These are phyloP conservation scores for Acinonyx jubatus DNA, from an alignment of 2,113 vertebrate genomes.

Conservation along the genomic window DNA sequence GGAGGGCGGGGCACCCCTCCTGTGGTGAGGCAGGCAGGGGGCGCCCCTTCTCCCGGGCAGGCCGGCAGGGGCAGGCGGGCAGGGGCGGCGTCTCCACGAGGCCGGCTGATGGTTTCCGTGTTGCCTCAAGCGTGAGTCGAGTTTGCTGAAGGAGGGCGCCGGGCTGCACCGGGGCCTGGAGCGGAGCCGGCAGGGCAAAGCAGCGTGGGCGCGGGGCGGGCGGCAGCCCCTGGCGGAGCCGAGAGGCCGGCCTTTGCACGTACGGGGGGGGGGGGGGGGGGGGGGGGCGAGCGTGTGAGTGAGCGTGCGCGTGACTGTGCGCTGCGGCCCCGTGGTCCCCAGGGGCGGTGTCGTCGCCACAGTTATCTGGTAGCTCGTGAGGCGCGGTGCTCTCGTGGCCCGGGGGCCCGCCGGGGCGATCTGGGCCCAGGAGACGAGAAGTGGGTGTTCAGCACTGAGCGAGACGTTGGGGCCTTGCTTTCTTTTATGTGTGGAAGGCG, in stretches of 20 bases:
- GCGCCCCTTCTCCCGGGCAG: not conserved
- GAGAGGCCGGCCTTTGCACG: not conserved
- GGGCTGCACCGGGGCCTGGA: not conserved
- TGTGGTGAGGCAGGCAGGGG: not conserved
- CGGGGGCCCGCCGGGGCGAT: fast-evolving
- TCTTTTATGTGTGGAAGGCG: not conserved
- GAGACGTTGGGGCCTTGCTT: not conserved
- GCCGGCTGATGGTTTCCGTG: not conserved
- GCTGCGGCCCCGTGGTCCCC: not conserved
- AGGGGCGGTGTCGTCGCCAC: not conserved
- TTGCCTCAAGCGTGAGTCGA: not conserved
- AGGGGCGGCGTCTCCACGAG: not conserved
- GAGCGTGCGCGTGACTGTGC: not conserved
- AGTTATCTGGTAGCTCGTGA: not conserved
- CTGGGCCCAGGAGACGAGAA: not conserved
- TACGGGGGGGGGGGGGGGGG: no score
- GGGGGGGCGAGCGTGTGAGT: not conserved
- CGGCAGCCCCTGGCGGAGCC: not conserved
- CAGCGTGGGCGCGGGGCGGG: not conserved
- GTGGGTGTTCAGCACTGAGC: not conserved
- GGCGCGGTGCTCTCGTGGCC: not conserved
- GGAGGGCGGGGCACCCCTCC: fast-evolving
- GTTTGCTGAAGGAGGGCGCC: not conserved
- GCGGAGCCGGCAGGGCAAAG: not conserved
- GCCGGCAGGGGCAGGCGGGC: not conserved